These are phyloP conservation scores for Rhinolophus ferrumequinum DNA, from an alignment of 2,113 vertebrate species.

Conservation along the genomic window DNA sequence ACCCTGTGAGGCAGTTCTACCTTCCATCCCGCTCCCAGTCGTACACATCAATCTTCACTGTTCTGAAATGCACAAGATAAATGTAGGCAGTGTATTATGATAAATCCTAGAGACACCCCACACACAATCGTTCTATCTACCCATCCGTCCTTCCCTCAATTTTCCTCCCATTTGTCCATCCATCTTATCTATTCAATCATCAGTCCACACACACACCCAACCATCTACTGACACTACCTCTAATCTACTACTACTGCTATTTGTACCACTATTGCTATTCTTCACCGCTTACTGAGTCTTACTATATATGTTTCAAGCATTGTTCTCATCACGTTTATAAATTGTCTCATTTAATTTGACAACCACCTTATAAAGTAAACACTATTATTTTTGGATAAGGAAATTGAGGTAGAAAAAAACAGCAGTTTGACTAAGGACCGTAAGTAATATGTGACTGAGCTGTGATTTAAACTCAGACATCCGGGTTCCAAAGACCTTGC, in stretches of 20 bases:
- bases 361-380: neutral
- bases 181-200: neutral
- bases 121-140: neutral
- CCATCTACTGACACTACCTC: neutral
- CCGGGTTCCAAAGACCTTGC: conserved; percentile 5
- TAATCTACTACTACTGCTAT: too few relatives aligned
- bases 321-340: neutral
- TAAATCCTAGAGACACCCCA: neutral
- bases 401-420: neutral
- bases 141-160: neutral
- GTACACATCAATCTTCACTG: conserved; percentile 96
- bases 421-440: neutral
- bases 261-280: neutral
- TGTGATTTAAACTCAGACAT: conserved; percentile 38
- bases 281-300: neutral
- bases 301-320: neutral
- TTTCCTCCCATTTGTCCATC: neutral
- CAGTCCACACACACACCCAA: neutral
- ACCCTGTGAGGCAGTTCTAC: conserved; percentile 81
- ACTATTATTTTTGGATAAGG: conserved; percentile 36
- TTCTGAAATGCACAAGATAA: conserved; percentile 86
- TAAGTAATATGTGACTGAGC: neutral
- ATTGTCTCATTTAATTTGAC: conserved; percentile 12
- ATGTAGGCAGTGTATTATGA: neutral
- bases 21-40: conserved; percentile 99